phyloP scores from a whole-genome alignment of 2,797 vertebrate species.

The Ctenochaetus hawaiiensis region DNA sequence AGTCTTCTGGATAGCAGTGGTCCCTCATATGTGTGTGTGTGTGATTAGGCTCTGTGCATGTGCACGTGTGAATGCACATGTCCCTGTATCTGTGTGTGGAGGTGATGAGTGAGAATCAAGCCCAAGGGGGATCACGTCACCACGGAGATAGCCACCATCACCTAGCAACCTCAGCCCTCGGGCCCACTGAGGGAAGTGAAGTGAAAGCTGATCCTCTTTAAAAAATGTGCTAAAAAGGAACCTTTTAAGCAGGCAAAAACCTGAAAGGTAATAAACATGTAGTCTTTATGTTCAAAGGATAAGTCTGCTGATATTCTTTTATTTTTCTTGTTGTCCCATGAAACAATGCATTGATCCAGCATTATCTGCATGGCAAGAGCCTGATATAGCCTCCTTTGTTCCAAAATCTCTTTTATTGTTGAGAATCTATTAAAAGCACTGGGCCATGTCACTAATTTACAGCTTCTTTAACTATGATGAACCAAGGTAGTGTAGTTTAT shows the following conservation, averaged over 20 bases:
- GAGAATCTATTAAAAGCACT: background rate
- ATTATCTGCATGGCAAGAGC: background rate
- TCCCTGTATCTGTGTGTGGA: conserved; percentile 59
- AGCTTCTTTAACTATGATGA: background rate
- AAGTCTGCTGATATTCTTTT: background rate
- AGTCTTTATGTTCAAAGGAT: conserved; percentile 24
- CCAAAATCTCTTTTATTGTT: background rate
- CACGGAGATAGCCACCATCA: conserved; percentile 77
- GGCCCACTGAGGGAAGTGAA: conserved; percentile 73
- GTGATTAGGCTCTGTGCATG: conserved; percentile 31
- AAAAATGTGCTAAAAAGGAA: conserved; percentile 65
- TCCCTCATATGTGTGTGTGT: conserved; percentile 26
- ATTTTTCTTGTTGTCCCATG: background rate
- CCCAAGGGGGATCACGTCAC: conserved; percentile 82
- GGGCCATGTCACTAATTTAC: background rate
- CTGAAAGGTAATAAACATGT: conserved; percentile 38
- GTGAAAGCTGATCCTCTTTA: conserved; percentile 78
- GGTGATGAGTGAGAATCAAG: conserved; percentile 83
- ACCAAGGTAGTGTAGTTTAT: background rate
- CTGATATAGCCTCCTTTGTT: background rate
- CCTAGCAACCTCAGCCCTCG: conserved; percentile 82
- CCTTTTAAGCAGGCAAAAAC: conserved; percentile 65
- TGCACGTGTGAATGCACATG: conserved; percentile 42
- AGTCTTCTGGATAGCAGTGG: conserved; percentile 62
- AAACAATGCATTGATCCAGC: background rate